A percentile compares a stretch with the other conserved stretches of the same genome.
phyloP scores from a whole-genome alignment of 2,888 invertebrate species.

The Polyommatus iphigenia region DNA sequence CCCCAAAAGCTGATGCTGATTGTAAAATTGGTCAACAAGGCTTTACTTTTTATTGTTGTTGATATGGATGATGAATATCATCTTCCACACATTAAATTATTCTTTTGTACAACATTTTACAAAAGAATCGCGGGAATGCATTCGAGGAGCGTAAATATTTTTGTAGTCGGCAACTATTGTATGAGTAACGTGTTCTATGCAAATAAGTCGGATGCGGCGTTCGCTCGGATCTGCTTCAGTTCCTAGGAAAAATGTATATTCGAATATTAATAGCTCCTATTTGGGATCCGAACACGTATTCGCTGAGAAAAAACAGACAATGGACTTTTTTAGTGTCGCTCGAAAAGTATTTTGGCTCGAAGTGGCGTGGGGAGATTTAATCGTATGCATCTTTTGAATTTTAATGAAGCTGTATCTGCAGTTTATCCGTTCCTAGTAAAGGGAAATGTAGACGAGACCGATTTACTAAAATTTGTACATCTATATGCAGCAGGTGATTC shows the following conservation, averaged over 20 bases:
- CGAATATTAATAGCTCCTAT: constrained; percentile 42
- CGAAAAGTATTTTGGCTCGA: neutral
- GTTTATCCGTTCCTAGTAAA: constrained; percentile 4
- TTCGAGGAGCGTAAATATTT: constrained; percentile 23
- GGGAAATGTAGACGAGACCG: neutral
- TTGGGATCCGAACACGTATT: constrained; percentile 43
- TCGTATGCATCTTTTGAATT: constrained; percentile 15
- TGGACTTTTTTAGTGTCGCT: constrained; percentile 26
- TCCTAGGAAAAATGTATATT: constrained; percentile 44
- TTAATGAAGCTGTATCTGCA: constrained; percentile 9
- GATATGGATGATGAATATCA: neutral
- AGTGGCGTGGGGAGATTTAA: constrained; percentile 14
- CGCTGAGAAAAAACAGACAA: constrained; percentile 38
- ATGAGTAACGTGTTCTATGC: constrained; percentile 38
- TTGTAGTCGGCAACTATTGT: constrained; percentile 33
- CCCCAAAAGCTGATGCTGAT: neutral
- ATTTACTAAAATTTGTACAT: neutral
- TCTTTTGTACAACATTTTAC: neutral
- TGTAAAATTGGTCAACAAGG: neutral
- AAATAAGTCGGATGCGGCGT: constrained; percentile 43
- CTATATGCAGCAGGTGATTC: neutral
- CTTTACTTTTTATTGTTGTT: neutral
- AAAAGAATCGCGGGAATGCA: constrained; percentile 23
- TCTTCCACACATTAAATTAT: neutral
- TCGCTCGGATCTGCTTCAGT: constrained; percentile 42